Evolutionary conservation across 2,797 vertebrate species (phyloP), one percentile per base, ranked within the genome.

Genomic region (Amblyraja radiata): DNA sequence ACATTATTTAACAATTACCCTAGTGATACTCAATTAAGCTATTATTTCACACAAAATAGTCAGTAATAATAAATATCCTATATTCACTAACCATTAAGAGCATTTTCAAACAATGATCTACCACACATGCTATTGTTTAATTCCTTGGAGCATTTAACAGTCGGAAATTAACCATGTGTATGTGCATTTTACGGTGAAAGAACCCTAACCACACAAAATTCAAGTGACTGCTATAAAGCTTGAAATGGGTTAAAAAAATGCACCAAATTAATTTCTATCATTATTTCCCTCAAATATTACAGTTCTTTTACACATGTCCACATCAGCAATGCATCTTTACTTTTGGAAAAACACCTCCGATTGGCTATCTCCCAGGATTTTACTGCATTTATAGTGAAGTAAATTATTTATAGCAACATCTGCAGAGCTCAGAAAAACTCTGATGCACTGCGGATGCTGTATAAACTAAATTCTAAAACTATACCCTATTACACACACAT

Each of bases 401-500:
- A 18, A 88, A 88, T 90, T 90, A 90, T 90, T 90, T 90, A 90
- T 61, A 88, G 84, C 84, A 90, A 90, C 54, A 68, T 90, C 63
- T 90, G 63, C 84, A 90, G 84, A 65, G 63, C 84, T 32, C n/a
- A 65, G 58, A 63, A 88, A 65, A 58, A 36, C n/a, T 63, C 28
- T 21, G 63, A 90, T 65, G 28, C 84, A 90, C 28, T 90, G 84
- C 61, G 16, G 84, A 90, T 65, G 61, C n/a, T 90, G 84, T 68
- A 90, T 32, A 90, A 68, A 36, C 61, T 65, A 68, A 65, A 63
- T 58, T 32, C 32, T n/a, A n/a, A n/a, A n/a, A 16, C n/a, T 61
- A 68, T n/a, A 90, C 32, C 54, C 21, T 32, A 83, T 46, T 54
- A 7, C 79, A 81, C 28, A 77, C 39, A 8, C 39, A 81, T 23